Base-by-base conservation (phyloP, 2,888 invertebrate genomes). In the Cataglyphis cursor region DNA sequence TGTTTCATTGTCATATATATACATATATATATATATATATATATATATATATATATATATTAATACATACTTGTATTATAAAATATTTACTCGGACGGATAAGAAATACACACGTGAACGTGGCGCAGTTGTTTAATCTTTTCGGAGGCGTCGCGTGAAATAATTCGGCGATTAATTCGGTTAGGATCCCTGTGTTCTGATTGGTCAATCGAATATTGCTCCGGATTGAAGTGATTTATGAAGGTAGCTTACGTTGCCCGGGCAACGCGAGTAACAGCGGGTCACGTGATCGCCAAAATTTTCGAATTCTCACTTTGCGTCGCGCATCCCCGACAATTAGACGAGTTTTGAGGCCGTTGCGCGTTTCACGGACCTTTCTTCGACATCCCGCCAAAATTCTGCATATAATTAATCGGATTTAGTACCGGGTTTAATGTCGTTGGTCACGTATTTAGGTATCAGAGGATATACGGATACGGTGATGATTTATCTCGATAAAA, bases 281-380 rank as follows among this genome's bases (percentile, higher is more conserved):
- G 4, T 65, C 65, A 65, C 44, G 28, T 28, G 44, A 66, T 0
- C 28, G 66, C 44, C 66, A 28, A 66, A 44, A 66, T 66, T 66
- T 66, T 66, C 28, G 41, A 66, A 66, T 66, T n/a, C n/a, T 21
- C 24, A 10, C 8, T 66, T 66, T 4, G 44, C 66, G 65, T 41
- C 41, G 41, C 18, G 65, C 41, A 18, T 44, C 12, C n/a, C 44
- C 28, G 18, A 18, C 44, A 12, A 44, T 66, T 66, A 44, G 28
- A 28, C 6, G 28, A 66, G 28, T 28, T 12, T 18, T 15, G 15
- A 8, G 15, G 4, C n/a, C 15, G 1, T 24, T 15, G 15, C 15
- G n/a, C 18, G 10, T 35, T 35, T 44, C 66, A 5, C 10, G 4
- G 4, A 18, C 18, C 1, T 41, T 41, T 64, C 5, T n/a, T n/a